Percentiles rank a stretch among this genome's conserved stretches.
phyloP scores from a whole-genome alignment of 2,797 vertebrate genomes.

The Apodemus agrarius region DNA sequence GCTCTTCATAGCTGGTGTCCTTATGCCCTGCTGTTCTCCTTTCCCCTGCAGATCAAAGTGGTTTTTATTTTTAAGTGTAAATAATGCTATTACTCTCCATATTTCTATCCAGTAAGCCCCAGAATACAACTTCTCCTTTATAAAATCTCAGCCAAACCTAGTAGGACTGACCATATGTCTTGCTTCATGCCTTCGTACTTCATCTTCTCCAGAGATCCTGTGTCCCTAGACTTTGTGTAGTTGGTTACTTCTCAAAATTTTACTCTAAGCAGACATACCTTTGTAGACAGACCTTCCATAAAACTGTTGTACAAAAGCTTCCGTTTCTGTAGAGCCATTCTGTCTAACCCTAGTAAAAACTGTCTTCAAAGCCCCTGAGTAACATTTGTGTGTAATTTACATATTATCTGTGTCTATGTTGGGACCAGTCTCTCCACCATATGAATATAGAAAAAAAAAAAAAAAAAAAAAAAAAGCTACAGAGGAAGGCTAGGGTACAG shows the following conservation, averaged over 20 bases:
- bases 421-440: neutral
- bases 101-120: neutral
- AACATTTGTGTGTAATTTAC: neutral
- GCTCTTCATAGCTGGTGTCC: neutral
- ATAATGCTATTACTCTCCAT: neutral
- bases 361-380: neutral
- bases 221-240: neutral
- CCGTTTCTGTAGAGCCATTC: neutral
- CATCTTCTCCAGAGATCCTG: neutral
- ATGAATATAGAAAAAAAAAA: neutral
- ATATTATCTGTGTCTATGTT: neutral
- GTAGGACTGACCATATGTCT: neutral
- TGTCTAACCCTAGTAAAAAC: neutral
- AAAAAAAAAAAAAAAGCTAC: too few species aligned
- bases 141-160: neutral
- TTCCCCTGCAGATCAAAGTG: neutral
- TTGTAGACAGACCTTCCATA: conserved; percentile 16
- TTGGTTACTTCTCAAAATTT: conserved; percentile 25
- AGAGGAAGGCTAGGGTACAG: neutral
- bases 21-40: neutral
- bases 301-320: neutral
- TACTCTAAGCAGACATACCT: conserved; percentile 12
- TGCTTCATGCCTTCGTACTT: neutral
- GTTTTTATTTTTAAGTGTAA: neutral
- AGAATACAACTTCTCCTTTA: neutral